These are phyloP conservation scores for Labrus mixtus DNA, from an alignment of 2,113 vertebrate genomes.

Conservation along the genomic window DNA sequence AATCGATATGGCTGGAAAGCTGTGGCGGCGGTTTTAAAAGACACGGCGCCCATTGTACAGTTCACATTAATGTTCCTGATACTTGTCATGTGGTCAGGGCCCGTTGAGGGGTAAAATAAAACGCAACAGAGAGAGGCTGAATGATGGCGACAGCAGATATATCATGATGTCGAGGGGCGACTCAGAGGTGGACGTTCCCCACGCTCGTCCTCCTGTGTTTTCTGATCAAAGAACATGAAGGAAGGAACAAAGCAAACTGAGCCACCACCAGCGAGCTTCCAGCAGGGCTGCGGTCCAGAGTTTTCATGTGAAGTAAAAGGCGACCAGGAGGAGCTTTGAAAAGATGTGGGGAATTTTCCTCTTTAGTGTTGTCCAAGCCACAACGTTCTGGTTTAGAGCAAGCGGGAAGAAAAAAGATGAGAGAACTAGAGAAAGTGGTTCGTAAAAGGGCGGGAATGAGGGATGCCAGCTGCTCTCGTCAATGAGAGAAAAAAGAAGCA, in stretches of 20 bases:
- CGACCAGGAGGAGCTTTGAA: constrained; percentile 38
- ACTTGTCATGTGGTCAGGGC: not conserved
- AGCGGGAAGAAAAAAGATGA: constrained; percentile 2
- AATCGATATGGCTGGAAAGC: no score
- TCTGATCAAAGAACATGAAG: constrained; percentile 37
- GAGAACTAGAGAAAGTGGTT: constrained; percentile 25
- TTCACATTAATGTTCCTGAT: no score
- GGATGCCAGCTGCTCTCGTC: constrained; percentile 31
- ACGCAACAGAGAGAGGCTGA: constrained; percentile 31
- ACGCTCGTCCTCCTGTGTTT: constrained; percentile 53
- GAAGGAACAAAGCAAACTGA: constrained; percentile 39
- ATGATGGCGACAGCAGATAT: not conserved
- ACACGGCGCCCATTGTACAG: no score
- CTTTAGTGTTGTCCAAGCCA: constrained; percentile 52
- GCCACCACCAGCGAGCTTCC: constrained; percentile 40
- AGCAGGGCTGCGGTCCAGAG: constrained; percentile 54
- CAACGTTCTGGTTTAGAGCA: constrained; percentile 57
- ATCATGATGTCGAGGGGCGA: constrained; percentile 6
- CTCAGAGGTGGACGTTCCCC: constrained; percentile 51
- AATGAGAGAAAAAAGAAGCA: constrained; percentile 43
- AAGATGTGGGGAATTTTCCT: constrained; percentile 59
- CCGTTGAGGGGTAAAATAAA: constrained; percentile 27
- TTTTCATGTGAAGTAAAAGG: constrained; percentile 65
- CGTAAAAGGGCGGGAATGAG: constrained; percentile 31
- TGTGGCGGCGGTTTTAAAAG: no score